phyloP scores from a whole-genome alignment of 2,888 invertebrate genomes.

The Agrochola macilenta region DNA sequence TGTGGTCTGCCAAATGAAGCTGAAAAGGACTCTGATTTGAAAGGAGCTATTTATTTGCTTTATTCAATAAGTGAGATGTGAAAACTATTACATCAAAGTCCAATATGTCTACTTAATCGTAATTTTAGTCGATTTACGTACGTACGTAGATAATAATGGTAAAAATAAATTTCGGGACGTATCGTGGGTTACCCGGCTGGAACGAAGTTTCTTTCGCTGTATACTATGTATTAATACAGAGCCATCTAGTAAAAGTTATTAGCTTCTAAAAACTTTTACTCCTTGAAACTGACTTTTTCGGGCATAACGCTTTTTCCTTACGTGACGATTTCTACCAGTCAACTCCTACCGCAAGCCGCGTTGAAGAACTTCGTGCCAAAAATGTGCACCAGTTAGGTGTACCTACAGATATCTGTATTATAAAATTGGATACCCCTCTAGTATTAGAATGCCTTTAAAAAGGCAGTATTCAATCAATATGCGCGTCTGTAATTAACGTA shows the following conservation, averaged over 20 bases:
- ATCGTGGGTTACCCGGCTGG: too few relatives aligned
- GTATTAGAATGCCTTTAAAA: background rate
- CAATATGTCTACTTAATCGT: background rate
- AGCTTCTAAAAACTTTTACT: too few relatives aligned
- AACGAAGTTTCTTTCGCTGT: too few relatives aligned
- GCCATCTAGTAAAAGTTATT: too few relatives aligned
- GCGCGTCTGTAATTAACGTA: background rate
- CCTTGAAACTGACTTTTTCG: too few relatives aligned
- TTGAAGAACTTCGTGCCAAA: background rate
- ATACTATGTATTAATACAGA: too few relatives aligned
- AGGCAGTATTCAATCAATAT: background rate
- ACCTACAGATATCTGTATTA: background rate
- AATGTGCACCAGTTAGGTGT: too few relatives aligned
- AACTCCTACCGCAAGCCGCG: too few relatives aligned
- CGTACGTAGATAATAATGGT: background rate
- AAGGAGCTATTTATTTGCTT: conserved; percentile 13
- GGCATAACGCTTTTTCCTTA: too few relatives aligned
- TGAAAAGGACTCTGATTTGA: conserved; percentile 14
- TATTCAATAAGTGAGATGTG: background rate
- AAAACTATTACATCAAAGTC: background rate
- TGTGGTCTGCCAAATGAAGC: conserved; percentile 40
- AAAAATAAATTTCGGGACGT: too few relatives aligned
- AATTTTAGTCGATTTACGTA: background rate
- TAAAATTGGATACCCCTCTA: background rate
- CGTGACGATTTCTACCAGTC: too few relatives aligned